These are phyloP conservation scores for Candidula unifasciata DNA, from an alignment of 2,888 invertebrate species.

Conservation along the genomic window DNA sequence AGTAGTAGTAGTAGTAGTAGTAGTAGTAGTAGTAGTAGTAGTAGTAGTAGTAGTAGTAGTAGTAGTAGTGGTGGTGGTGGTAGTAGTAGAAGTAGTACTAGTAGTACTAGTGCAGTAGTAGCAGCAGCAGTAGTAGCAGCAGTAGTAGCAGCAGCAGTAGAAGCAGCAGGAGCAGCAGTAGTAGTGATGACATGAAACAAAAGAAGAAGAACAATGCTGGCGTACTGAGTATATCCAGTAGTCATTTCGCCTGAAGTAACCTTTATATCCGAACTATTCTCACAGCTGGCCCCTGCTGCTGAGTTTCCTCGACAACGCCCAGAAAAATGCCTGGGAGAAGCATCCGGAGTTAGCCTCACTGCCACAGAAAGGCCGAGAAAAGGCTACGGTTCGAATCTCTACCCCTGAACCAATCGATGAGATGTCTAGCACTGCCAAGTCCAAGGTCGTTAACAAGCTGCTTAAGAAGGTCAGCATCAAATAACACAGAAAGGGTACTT, in stretches of 20 bases:
- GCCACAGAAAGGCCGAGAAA: slow-evolving; percentile 61
- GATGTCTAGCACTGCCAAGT: slow-evolving; percentile 62
- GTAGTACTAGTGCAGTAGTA: too few species aligned
- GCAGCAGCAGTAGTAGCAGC: too few species aligned
- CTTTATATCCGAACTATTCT: not conserved
- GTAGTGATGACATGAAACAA: too few species aligned
- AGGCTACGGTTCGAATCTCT: slow-evolving; percentile 51
- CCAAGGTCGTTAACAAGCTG: slow-evolving; percentile 62
- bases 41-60: too few species aligned
- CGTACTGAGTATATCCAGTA: not conserved
- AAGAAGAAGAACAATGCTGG: too few species aligned
- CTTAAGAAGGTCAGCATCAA: slow-evolving; percentile 62
- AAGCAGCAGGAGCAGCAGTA: too few species aligned
- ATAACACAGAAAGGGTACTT: too few species aligned
- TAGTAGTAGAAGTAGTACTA: too few species aligned
- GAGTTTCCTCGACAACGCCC: slow-evolving; percentile 72
- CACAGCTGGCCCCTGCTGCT: slow-evolving; percentile 76
- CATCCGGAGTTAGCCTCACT: slow-evolving; percentile 63
- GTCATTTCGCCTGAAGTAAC: not conserved
- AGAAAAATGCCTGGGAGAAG: slow-evolving; percentile 63
- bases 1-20: too few species aligned
- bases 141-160: too few species aligned
- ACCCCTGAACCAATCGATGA: slow-evolving; percentile 64
- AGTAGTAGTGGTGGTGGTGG: too few species aligned
- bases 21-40: too few species aligned